These are phyloP conservation scores for Montipora foliosa DNA, from an alignment of 64 coral and sea anemone genomes.

Conservation along the genomic window DNA sequence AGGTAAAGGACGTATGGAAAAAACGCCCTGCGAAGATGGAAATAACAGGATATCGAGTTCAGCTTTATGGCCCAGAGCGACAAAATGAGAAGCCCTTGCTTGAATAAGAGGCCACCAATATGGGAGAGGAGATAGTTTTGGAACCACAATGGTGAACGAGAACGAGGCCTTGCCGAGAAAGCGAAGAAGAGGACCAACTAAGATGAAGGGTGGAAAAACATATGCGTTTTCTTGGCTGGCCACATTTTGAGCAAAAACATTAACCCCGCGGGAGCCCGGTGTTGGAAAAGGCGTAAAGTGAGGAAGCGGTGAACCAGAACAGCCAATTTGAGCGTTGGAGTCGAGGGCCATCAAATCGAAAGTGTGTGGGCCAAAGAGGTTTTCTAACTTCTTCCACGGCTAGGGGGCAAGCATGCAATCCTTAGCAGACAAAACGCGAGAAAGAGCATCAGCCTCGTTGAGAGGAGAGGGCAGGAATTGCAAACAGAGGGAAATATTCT, in stretches of 20 bases:
- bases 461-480: neutral
- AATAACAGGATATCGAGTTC: neutral
- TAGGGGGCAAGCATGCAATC: slow-evolving; percentile 10
- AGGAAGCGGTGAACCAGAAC: slow-evolving; percentile 3
- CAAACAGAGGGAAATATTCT: neutral
- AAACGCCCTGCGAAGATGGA: neutral
- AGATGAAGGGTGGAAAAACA: slow-evolving; percentile 46
- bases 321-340: neutral
- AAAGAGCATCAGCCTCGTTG: slow-evolving; percentile 18
- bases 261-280: neutral
- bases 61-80: neutral
- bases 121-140: neutral
- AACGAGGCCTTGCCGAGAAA: neutral
- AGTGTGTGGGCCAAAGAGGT: slow-evolving; percentile 8
- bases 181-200: slow-evolving; percentile 22
- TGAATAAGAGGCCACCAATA: slow-evolving; percentile 11
- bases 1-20: neutral
- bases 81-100: neutral
- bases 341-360: slow-evolving; percentile 13
- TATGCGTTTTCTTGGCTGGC: slow-evolving; percentile 29
- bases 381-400: neutral
- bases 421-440: slow-evolving; percentile 2
- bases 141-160: slow-evolving; percentile 18
- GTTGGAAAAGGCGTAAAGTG: slow-evolving; percentile 3
- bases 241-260: slow-evolving; percentile 32